phyloP scores from a whole-genome alignment of 2,888 invertebrate genomes.

The Ornithoptera priamus region DNA sequence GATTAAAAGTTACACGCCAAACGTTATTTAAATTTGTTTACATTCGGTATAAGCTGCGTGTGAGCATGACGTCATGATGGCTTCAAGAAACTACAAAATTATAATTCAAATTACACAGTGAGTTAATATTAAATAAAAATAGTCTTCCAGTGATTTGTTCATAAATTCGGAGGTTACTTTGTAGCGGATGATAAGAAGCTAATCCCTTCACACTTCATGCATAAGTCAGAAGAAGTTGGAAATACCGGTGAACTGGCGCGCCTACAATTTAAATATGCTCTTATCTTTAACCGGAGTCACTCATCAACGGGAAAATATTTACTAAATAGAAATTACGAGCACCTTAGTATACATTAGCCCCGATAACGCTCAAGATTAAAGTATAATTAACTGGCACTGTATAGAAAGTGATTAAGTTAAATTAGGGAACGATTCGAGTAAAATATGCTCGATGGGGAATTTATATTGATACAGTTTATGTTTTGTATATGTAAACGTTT shows the following conservation, averaged over 20 bases:
- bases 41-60: conserved; percentile 45
- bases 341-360: conserved; percentile 49
- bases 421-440: conserved; percentile 45
- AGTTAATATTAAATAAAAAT: conserved; percentile 18
- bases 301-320: conserved; percentile 72
- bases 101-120: conserved; percentile 28
- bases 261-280: conserved; percentile 49
- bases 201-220: conserved; percentile 49
- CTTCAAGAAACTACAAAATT: conserved; percentile 21
- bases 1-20: conserved; percentile 29
- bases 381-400: conserved; percentile 65
- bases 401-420: conserved; percentile 53
- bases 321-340: conserved; percentile 64
- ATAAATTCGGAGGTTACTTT: conserved; percentile 35
- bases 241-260: conserved; percentile 39
- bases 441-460: conserved; percentile 27
- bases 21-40: conserved; percentile 37
- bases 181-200: conserved; percentile 37
- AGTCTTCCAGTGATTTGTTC: conserved; percentile 38
- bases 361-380: conserved; percentile 65
- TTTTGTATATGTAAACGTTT: conserved; percentile 3
- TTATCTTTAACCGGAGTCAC: conserved; percentile 54
- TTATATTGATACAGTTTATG: conserved; percentile 13
- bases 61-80: conserved; percentile 31
- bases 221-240: conserved; percentile 37